A percentile compares a stretch with the other conserved stretches of the same genome.
Conservation (phyloP, 2,797 vertebrate genomes). For the Hippopotamyrus pictus region DNA sequence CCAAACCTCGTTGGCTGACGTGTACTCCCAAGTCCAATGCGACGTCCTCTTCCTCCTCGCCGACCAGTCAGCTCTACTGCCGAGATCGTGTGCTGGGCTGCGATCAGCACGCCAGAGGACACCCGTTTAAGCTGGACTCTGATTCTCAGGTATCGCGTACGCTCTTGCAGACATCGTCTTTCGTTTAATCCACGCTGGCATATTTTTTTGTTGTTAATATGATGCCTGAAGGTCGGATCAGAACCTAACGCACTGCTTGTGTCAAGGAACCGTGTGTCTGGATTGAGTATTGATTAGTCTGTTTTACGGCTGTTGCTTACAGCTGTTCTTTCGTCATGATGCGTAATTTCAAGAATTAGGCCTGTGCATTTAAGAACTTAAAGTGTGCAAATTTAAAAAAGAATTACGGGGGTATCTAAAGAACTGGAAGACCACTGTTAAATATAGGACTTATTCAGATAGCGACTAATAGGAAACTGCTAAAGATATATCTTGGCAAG, state of each 20-base stretch:
- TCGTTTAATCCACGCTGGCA: not conserved
- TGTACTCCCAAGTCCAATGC: constrained; percentile 69
- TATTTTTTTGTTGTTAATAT: not conserved
- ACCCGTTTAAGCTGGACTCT: constrained; percentile 72
- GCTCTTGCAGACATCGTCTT: not conserved
- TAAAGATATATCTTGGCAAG: not conserved
- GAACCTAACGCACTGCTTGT: not conserved
- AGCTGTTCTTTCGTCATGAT: not conserved
- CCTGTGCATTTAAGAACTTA: not conserved
- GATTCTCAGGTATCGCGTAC: constrained; percentile 74
- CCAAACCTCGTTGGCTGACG: constrained; percentile 86
- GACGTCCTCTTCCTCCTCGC: constrained; percentile 38
- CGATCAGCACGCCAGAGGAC: constrained; percentile 68
- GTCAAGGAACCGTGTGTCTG: not conserved
- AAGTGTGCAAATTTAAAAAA: not conserved
- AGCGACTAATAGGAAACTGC: not conserved
- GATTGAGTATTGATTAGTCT: not conserved
- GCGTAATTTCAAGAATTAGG: not conserved
- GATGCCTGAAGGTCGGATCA: not conserved
- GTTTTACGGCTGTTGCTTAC: not conserved
- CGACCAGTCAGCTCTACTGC: constrained; percentile 54
- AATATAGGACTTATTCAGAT: not conserved
- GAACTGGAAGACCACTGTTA: not conserved
- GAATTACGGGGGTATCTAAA: not conserved
- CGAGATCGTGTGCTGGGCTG: constrained; percentile 65